Evolutionary conservation across 2,797 vertebrate genomes (phyloP).

Genomic region (Platalea minor): DNA sequence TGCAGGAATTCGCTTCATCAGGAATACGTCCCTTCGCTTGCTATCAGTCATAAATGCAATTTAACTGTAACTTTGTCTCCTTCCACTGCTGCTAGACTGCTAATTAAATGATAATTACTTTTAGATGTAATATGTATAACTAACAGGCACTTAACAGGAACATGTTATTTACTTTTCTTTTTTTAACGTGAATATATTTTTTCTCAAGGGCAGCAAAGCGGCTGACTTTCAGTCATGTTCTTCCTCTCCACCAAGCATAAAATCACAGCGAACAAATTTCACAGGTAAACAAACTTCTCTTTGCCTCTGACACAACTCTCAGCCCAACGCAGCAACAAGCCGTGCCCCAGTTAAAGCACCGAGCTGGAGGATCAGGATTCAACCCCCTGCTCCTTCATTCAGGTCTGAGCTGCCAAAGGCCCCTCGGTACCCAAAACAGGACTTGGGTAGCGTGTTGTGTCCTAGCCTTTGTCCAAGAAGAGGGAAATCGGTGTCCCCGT

Average conservation of each 20-base stretch:
- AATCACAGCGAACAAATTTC: not conserved
- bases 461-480: not conserved
- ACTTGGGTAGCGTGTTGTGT: not conserved
- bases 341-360: rapidly evolving
- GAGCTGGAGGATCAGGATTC: not conserved
- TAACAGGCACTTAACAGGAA: conserved; percentile 37
- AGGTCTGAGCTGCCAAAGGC: not conserved
- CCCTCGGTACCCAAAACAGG: not conserved
- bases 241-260: not conserved
- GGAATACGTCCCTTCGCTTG: not conserved
- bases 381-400: not conserved
- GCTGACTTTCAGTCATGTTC: not conserved
- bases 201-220: not conserved
- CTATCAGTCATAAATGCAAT: not conserved
- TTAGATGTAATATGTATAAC: conserved; percentile 40
- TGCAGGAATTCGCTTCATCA: not conserved
- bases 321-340: not conserved
- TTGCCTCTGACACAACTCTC: not conserved
- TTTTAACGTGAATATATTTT: conserved; percentile 5
- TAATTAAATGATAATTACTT: conserved; percentile 59
- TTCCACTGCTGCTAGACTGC: conserved; percentile 14
- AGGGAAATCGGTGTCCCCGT: not conserved
- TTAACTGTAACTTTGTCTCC: not conserved
- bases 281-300: not conserved
- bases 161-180: conserved; percentile 13